Evolutionary conservation across 2,888 invertebrate species (phyloP).

Genomic region (Heteromurus nitidus): DNA sequence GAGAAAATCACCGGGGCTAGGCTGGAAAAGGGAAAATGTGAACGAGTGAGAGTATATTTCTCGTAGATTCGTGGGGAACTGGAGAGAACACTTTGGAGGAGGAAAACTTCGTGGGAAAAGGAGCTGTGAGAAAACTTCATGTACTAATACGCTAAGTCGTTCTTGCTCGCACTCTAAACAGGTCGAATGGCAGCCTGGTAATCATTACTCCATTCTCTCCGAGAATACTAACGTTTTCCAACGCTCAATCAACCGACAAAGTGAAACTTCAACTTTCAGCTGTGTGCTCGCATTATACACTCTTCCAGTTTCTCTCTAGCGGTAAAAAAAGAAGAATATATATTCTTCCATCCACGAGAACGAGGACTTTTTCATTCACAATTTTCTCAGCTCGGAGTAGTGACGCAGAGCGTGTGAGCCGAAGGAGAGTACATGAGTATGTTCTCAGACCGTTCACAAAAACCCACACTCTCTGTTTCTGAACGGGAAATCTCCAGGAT

Average conservation of each 20-base stretch:
- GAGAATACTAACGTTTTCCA: neutral
- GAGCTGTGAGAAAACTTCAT: neutral
- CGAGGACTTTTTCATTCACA: conserved; percentile 12
- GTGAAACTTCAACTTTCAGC: conserved; percentile 9
- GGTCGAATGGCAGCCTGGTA: no score
- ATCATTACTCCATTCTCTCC: neutral
- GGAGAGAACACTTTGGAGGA: neutral
- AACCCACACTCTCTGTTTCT: neutral
- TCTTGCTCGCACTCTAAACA: no score
- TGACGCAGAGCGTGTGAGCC: no score
- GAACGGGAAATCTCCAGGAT: neutral
- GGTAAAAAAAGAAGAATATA: no score
- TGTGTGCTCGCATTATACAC: neutral
- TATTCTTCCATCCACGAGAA: neutral
- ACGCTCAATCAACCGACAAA: conserved; percentile 5
- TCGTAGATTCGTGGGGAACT: neutral
- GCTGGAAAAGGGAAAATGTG: no score
- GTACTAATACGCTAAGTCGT: neutral
- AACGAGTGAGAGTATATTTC: no score
- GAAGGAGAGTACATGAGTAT: neutral
- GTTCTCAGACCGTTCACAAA: neutral
- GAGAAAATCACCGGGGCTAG: neutral
- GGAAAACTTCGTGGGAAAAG: neutral
- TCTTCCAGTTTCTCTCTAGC: no score
- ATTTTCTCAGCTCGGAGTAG: no score